These are phyloP conservation scores for Brachyptera risi DNA, from an alignment of 2,888 invertebrate species.

Conservation along the genomic window DNA sequence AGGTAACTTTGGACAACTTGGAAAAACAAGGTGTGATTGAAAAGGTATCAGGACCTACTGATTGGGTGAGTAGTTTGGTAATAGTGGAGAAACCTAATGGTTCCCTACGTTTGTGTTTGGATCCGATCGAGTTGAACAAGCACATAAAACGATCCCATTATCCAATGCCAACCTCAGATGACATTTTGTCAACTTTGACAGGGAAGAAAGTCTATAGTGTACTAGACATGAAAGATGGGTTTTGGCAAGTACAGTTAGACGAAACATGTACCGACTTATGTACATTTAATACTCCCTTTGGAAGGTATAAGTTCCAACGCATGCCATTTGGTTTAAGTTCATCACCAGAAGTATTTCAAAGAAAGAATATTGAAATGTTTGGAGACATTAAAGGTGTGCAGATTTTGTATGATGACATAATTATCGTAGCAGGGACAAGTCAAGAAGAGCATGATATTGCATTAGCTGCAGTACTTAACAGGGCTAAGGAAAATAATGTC, in stretches of 20 bases:
- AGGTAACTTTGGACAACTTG: neutral
- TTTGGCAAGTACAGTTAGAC: slow-evolving; percentile 24
- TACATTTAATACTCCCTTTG: slow-evolving; percentile 25
- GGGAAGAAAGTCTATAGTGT: slow-evolving; percentile 14
- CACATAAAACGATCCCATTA: slow-evolving; percentile 10
- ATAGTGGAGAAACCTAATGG: slow-evolving; percentile 22
- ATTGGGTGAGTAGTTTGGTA: slow-evolving; percentile 16
- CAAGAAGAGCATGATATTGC: slow-evolving; percentile 28
- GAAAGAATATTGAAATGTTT: slow-evolving; percentile 27
- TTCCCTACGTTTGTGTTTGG: slow-evolving; percentile 12
- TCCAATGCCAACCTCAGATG: neutral
- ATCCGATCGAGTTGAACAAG: slow-evolving; percentile 13
- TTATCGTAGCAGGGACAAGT: slow-evolving; percentile 25
- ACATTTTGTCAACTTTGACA: neutral
- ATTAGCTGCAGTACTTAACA: slow-evolving; percentile 12
- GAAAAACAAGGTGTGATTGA: neutral
- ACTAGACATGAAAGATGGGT: slow-evolving; percentile 27
- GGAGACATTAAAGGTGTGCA: slow-evolving; percentile 26
- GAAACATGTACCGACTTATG: slow-evolving; percentile 19
- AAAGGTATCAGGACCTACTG: neutral
- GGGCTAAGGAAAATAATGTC: neutral
- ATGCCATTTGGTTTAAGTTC: slow-evolving; percentile 27
- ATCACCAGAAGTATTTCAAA: slow-evolving; percentile 28
- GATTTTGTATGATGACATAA: slow-evolving; percentile 28
- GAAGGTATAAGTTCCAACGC: slow-evolving; percentile 23